Base-by-base conservation (phyloP, 2,113 vertebrate species). In the Cyprinodon brontotheroides region DNA sequence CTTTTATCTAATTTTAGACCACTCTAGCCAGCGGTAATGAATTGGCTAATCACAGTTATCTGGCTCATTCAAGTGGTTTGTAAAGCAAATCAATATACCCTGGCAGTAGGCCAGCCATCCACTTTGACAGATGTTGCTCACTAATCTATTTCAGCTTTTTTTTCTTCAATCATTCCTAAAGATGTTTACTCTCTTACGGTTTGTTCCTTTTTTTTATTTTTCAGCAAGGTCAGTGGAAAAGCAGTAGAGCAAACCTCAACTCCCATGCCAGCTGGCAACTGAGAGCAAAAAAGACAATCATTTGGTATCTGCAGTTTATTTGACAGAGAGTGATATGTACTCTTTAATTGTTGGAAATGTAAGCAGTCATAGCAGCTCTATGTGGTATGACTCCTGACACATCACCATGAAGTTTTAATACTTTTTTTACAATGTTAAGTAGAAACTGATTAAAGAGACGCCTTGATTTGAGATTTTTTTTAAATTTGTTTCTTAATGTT, bases 1-100 rank as follows among this genome's bases (percentile, higher is more conserved):
- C 72, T 76, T 89, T 93, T 92, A 93, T 93, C 92, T 94, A 87
- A 93, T 93, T 94, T 89, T 86, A 81, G 85, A 80, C 72, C 87
- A 90, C 88, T 92, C 87, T 82, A 64, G 78, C 84, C 88, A 81
- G 83, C 93, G 78, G 85, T 94, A 94, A 94, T 94, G 92, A 94
- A 94, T 92, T 92, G 93, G 89, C 92, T 94, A 93, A 94, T 94
- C 92, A 91, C 89, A 91, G 92, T 92, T 92, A 93, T 94, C 93
- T 91, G 84, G 84, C 85, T 85, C 80, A 91, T 93, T 94, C 92
- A 87, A 91, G 90, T 82, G 84, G 91, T 93, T 90, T 93, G 91
- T 93, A 85, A 94, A 92, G 92, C 87, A 87, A 94, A 95, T 95
- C 94, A 89, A 94, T 95, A 91, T 65, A 67, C 65, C 65, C 74